Conservation (phyloP, 1,140 invertebrate species). For the Zaprionus gabonicus region DNA sequence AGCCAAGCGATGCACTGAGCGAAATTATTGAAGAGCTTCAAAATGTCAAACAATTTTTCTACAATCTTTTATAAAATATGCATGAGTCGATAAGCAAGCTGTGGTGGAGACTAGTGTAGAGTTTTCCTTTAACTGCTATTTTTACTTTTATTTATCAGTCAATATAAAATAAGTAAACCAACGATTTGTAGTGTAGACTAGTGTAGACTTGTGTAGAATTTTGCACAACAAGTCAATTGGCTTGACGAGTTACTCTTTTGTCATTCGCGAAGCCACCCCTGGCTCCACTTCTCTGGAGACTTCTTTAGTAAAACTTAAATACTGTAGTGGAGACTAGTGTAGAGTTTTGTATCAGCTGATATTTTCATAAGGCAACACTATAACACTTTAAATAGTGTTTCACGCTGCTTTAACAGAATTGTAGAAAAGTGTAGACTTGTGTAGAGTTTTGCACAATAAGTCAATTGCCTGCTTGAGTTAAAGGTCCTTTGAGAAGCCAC, state of each 20-base stretch:
- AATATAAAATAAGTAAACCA: too few relatives aligned
- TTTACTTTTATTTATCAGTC: not conserved
- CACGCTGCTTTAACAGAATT: not conserved
- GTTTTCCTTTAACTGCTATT: not conserved
- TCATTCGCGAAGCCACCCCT: too few relatives aligned
- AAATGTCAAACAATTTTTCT: not conserved
- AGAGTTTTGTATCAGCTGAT: not conserved
- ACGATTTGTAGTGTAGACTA: not conserved
- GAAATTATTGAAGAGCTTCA: not conserved
- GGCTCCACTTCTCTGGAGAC: too few relatives aligned
- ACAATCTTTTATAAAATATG: not conserved
- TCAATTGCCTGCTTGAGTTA: not conserved
- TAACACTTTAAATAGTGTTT: too few relatives aligned
- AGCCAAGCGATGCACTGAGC: conserved; percentile 22
- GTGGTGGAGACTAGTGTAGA: not conserved
- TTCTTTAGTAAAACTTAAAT: not conserved
- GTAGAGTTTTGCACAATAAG: too few relatives aligned
- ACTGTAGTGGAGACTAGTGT: not conserved
- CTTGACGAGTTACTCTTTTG: not conserved
- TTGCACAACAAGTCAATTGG: not conserved
- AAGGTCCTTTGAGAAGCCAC: too few relatives aligned
- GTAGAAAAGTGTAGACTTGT: not conserved
- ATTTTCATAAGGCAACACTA: not conserved
- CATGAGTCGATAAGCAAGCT: not conserved
- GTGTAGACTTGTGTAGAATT: not conserved